Base-by-base conservation (phyloP, 2,113 vertebrate species). In the Crotalus helleri region DNA sequence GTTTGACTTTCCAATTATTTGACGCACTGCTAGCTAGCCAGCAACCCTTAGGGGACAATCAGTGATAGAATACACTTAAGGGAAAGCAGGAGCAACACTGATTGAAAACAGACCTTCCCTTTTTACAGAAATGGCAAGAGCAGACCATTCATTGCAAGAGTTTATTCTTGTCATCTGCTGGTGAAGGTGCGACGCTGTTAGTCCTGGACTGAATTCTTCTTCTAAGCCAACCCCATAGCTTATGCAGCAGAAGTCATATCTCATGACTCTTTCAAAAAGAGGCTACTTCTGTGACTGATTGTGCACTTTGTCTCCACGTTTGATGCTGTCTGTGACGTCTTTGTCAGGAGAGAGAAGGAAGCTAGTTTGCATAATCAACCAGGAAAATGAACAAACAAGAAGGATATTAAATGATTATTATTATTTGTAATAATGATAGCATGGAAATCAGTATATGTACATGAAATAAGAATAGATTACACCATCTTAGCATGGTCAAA, bases 61-160 rank as follows among this genome's bases (percentile, higher is more conserved):
- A 1, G 92, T 93, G 92, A 94, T 91, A 93, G 61, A 89, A 92
- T 86, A 92, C 85, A 87, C 93, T 92, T 91, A 91, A 92, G 85
- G 92, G 89, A 90, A 95, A 81, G 87, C 81, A 91, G 85, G 64
- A 96, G 96, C 89, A 96, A 96, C 96, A 93, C 97, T 97, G 97
- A 96, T 94, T 96, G 97, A 98, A 97, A 96, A 61, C 95, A 96
- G 92, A 51, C 85, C 1, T 5, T 59, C 39, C 90, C 92, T 94
- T 5, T 23, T 95, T 96, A 92, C 92, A 94, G 90, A 91, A 96
- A 95, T 96, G 95, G 96, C 93, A 96, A 95, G 94, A 88, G 91
- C 94, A 96, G 94, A 96, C 86, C 46, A 90, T 95, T 95, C 74
- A 29, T 89, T 95, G 61, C 88, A 94, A 93, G 89, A 93, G 94